These are phyloP conservation scores for Galago senegalensis DNA, from an alignment of 2,797 vertebrate genomes.

Conservation along the genomic window DNA sequence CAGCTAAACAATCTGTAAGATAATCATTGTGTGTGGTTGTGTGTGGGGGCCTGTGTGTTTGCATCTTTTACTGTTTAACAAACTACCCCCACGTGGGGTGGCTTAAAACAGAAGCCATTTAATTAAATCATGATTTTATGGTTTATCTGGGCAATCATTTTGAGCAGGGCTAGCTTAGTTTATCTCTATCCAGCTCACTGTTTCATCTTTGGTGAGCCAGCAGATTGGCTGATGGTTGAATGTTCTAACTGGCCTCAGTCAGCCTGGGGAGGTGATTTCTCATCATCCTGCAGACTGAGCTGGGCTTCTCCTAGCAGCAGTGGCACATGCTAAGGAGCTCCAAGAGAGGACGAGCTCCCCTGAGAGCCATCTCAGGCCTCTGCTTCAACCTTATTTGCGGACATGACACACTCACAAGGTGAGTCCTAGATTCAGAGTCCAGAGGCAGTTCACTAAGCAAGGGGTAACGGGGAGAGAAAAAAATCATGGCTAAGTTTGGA, in stretches of 20 bases:
- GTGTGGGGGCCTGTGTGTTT: not conserved
- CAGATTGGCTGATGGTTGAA: not conserved
- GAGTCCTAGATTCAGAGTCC: not conserved
- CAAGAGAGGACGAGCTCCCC: not conserved
- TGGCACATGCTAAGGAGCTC: not conserved
- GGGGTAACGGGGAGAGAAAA: not conserved
- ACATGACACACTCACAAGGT: not conserved
- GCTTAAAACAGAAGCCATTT: not conserved
- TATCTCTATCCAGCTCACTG: not conserved
- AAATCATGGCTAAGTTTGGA: fast-evolving
- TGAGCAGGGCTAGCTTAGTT: not conserved
- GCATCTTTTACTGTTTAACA: not conserved
- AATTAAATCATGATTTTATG: not conserved
- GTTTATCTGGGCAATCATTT: not conserved
- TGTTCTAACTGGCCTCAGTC: not conserved
- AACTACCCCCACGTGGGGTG: not conserved
- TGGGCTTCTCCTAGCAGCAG: not conserved
- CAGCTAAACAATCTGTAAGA: not conserved
- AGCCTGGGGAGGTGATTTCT: not conserved
- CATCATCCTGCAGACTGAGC: not conserved
- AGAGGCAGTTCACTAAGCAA: not conserved
- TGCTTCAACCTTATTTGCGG: not conserved
- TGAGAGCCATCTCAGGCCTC: not conserved
- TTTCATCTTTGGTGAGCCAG: not conserved
- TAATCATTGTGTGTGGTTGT: not conserved